phyloP scores from a whole-genome alignment of 2,113 vertebrate species.

The Rhea americana region DNA sequence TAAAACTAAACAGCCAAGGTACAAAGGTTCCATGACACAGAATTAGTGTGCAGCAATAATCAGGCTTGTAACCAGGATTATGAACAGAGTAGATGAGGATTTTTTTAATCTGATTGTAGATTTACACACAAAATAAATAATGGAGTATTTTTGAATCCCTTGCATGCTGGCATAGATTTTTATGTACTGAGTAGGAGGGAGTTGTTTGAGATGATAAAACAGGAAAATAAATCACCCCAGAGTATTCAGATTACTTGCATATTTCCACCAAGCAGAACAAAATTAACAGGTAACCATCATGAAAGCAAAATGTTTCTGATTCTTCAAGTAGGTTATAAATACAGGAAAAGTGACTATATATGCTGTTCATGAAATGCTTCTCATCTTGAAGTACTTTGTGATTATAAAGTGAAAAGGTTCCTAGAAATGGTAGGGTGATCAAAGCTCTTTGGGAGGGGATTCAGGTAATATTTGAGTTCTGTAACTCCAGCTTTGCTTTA shows the following conservation, averaged over 20 bases:
- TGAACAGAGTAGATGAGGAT: not conserved
- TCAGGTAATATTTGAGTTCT: not conserved
- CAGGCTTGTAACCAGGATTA: not conserved
- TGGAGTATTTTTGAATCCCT: not conserved
- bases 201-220: conserved; percentile 4
- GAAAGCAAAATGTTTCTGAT: conserved; percentile 30
- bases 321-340: conserved; percentile 20
- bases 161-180: conserved; percentile 15
- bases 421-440: conserved; percentile 24
- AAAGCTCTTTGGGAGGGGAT: conserved; percentile 39
- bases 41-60: not conserved
- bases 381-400: conserved; percentile 30
- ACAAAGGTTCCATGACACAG: not conserved
- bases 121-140: not conserved
- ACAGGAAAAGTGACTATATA: conserved; percentile 38
- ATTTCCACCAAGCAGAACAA: not conserved
- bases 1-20: not conserved
- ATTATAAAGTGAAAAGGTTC: conserved; percentile 13
- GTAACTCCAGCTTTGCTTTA: not conserved
- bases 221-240: not conserved
- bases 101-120: not conserved
- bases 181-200: conserved; percentile 37
- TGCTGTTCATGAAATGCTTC: conserved; percentile 5
- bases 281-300: conserved; percentile 51
- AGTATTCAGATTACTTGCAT: not conserved